These are phyloP conservation scores for Daphoenositta chrysoptera DNA, from an alignment of 2,113 vertebrate genomes.

Conservation along the genomic window DNA sequence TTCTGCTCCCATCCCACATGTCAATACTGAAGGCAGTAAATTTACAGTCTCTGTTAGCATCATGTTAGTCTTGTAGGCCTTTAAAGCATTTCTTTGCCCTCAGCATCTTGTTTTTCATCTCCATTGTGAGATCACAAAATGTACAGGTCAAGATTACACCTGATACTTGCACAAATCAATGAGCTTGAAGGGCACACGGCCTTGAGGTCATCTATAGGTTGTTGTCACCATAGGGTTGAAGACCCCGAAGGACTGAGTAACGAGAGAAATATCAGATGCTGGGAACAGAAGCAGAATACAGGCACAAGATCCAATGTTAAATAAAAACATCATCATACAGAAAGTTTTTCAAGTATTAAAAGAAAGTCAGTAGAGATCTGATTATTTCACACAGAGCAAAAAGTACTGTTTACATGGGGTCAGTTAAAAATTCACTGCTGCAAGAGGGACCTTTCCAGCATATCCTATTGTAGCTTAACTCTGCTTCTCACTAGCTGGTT, in stretches of 20 bases:
- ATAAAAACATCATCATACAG: background rate
- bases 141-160: background rate
- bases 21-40: background rate
- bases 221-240: background rate
- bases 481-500: background rate
- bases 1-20: background rate
- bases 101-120: background rate
- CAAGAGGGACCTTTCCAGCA: background rate
- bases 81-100: background rate
- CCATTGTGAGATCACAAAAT: background rate
- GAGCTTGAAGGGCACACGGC: background rate
- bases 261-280: accelerated
- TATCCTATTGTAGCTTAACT: background rate
- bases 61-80: background rate
- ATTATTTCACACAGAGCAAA: background rate
- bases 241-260: background rate
- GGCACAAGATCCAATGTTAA: background rate
- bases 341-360: background rate
- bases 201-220: background rate
- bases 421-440: background rate
- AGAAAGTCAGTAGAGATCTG: background rate
- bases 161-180: accelerated
- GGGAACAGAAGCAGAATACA: background rate
- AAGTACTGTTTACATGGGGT: background rate
- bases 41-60: background rate